phyloP scores from a whole-genome alignment of 1,140 invertebrate species.

The Cotesia vestalis region DNA sequence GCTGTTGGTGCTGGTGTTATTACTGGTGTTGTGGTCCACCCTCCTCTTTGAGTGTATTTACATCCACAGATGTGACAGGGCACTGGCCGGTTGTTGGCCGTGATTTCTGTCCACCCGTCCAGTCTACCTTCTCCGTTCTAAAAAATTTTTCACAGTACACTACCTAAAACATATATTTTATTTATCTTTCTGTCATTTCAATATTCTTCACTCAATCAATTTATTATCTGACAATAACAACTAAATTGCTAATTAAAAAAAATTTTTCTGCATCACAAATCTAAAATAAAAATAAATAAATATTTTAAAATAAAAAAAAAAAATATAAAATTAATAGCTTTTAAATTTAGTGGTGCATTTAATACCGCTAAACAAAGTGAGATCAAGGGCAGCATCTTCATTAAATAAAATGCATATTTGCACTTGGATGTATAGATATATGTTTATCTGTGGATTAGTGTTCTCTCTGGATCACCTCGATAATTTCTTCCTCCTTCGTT shows the following conservation, averaged over 20 bases:
- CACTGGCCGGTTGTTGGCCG: slow-evolving; percentile 28
- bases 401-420: slow-evolving; percentile 25
- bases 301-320: background rate
- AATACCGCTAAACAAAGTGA: slow-evolving; percentile 16
- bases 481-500: slow-evolving; percentile 9
- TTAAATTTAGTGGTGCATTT: slow-evolving; percentile 1
- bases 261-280: background rate
- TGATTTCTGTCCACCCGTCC: slow-evolving; percentile 20
- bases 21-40: slow-evolving; percentile 21
- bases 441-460: background rate
- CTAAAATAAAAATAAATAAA: background rate
- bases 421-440: no score
- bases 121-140: slow-evolving; percentile 8
- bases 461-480: slow-evolving; percentile 36
- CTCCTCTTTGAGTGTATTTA: slow-evolving; percentile 1
- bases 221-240: slow-evolving; percentile 5
- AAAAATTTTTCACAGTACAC: background rate
- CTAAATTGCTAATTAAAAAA: background rate
- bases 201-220: slow-evolving; percentile 7
- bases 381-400: slow-evolving; percentile 41
- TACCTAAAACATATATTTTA: no score
- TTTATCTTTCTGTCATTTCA: background rate
- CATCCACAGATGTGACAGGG: slow-evolving; percentile 6
- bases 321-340: slow-evolving; percentile 14
- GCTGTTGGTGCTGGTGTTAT: background rate